Evolutionary conservation across 2,888 invertebrate genomes (phyloP).

Genomic region (Nephrotoma flavescens): DNA sequence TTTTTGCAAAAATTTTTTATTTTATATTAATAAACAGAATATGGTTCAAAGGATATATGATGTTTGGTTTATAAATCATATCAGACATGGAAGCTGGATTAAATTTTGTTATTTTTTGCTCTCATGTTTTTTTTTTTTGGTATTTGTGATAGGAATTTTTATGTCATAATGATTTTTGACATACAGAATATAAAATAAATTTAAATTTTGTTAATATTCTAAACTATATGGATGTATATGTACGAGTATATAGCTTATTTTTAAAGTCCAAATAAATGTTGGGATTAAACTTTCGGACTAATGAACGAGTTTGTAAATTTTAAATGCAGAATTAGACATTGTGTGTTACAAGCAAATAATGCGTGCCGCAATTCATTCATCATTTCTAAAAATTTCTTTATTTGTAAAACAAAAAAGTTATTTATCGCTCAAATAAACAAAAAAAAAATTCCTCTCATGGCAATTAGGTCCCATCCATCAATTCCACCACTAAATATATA

Average conservation of each 20-base stretch:
- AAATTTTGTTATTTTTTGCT: neutral
- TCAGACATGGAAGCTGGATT: neutral
- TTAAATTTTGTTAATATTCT: neutral
- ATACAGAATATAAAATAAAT: neutral
- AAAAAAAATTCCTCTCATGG: neutral
- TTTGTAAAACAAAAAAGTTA: neutral
- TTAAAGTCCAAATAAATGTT: neutral
- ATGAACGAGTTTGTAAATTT: neutral
- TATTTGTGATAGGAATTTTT: neutral
- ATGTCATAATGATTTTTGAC: neutral
- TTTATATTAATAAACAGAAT: neutral
- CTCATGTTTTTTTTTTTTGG: neutral
- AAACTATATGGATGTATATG: neutral
- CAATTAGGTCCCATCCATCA: neutral
- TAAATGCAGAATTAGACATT: neutral
- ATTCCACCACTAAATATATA: neutral
- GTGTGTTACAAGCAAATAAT: neutral
- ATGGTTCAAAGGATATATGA: neutral
- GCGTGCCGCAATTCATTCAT: neutral
- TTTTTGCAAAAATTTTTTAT: neutral
- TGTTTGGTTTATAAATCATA: neutral
- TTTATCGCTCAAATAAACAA: neutral
- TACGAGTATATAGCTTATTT: neutral
- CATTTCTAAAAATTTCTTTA: neutral
- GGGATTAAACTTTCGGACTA: neutral